These are phyloP conservation scores for Macrotis lagotis DNA, from an alignment of 2,113 vertebrate species.

Conservation along the genomic window DNA sequence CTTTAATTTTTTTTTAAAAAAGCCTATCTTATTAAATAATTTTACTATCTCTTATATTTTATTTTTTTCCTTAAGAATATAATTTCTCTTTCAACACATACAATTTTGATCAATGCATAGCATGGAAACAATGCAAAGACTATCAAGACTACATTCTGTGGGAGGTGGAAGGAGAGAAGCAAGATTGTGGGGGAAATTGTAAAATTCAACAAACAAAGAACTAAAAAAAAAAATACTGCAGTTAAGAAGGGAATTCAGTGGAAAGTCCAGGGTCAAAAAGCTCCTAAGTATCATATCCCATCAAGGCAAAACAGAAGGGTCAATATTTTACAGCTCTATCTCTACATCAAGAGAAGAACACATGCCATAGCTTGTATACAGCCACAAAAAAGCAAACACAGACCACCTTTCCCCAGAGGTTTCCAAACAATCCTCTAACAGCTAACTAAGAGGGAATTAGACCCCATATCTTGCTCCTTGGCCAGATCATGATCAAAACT, in stretches of 20 bases:
- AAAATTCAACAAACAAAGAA: too few species aligned
- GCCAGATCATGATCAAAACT: slow-evolving; percentile 65
- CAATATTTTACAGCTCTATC: not conserved
- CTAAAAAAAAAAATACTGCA: too few species aligned
- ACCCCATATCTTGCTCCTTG: slow-evolving; percentile 64
- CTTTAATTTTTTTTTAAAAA: too few species aligned
- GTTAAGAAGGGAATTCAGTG: not conserved
- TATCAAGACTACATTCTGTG: too few species aligned
- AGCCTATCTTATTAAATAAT: too few species aligned
- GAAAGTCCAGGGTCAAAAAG: not conserved
- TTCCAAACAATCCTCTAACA: slow-evolving; percentile 63
- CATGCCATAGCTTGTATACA: not conserved
- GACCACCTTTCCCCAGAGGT: not conserved
- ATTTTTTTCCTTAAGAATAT: too few species aligned
- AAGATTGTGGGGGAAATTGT: too few species aligned
- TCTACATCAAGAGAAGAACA: not conserved
- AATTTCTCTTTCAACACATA: too few species aligned
- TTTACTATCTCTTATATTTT: too few species aligned
- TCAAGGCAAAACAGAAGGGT: not conserved
- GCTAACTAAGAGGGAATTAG: slow-evolving; percentile 55
- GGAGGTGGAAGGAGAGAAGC: too few species aligned
- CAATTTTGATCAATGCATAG: too few species aligned
- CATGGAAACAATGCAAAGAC: too few species aligned
- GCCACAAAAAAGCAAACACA: not conserved
- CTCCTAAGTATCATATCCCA: not conserved